Conservation (phyloP, 1,140 invertebrate species). For the Ephestia elutella region DNA sequence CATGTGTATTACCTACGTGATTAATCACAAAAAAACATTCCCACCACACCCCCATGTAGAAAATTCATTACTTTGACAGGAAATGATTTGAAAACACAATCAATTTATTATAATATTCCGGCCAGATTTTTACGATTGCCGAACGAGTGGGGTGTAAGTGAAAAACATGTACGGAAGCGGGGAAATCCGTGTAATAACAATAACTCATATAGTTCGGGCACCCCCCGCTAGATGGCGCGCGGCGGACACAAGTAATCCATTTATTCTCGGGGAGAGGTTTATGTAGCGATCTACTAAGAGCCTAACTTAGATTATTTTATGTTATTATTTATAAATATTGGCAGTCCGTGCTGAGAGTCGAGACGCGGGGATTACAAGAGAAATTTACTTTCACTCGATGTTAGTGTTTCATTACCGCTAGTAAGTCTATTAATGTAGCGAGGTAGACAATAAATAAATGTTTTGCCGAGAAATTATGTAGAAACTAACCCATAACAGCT, state of each 20-base stretch:
- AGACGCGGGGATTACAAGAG: slow-evolving; percentile 33
- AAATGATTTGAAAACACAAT: slow-evolving; percentile 33
- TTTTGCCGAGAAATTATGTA: too few species aligned
- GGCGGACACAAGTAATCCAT: slow-evolving; percentile 72
- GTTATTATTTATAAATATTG: slow-evolving; percentile 67
- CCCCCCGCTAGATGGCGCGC: slow-evolving; percentile 68
- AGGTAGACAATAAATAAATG: too few species aligned
- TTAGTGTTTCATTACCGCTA: slow-evolving; percentile 1
- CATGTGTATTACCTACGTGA: not conserved
- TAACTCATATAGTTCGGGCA: slow-evolving; percentile 62
- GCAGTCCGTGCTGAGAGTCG: slow-evolving; percentile 30
- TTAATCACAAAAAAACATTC: slow-evolving; percentile 12
- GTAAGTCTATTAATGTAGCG: not conserved
- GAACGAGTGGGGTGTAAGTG: slow-evolving; percentile 63
- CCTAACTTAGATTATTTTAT: slow-evolving; percentile 62
- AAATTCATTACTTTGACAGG: slow-evolving; percentile 5
- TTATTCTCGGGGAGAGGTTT: slow-evolving; percentile 69
- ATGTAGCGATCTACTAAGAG: slow-evolving; percentile 68
- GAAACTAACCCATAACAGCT: not conserved
- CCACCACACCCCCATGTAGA: not conserved
- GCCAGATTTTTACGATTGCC: slow-evolving; percentile 59
- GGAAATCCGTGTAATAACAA: slow-evolving; percentile 70
- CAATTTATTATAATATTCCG: slow-evolving; percentile 59
- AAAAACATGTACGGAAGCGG: slow-evolving; percentile 63
- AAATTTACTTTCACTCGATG: slow-evolving; percentile 14